Evolutionary conservation across 2,888 invertebrate species (phyloP).

Genomic region (Chaitophorus viminalis): DNA sequence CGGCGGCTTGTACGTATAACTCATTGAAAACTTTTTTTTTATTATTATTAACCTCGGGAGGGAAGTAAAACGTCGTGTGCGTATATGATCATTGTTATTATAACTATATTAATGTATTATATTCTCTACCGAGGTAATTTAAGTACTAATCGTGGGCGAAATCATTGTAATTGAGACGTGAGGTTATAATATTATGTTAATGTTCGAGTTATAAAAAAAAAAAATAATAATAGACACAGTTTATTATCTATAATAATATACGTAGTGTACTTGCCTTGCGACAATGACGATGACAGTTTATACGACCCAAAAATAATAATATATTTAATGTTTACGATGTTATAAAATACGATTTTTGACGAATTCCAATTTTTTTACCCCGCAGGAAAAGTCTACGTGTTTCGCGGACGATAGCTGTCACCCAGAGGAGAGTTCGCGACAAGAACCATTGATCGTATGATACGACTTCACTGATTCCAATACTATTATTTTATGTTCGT

Average conservation of each 20-base stretch:
- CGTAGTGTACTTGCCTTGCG: neutral
- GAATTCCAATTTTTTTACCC: neutral
- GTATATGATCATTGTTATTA: slow-evolving; percentile 41
- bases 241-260: neutral
- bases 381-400: slow-evolving; percentile 34
- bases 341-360: neutral
- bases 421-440: slow-evolving; percentile 45
- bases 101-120: slow-evolving; percentile 37
- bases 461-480: slow-evolving; percentile 7
- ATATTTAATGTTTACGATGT: neutral
- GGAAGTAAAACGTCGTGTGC: slow-evolving; percentile 34
- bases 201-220: slow-evolving; percentile 30
- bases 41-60: slow-evolving; percentile 5
- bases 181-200: slow-evolving; percentile 57
- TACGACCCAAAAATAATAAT: neutral
- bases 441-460: slow-evolving; percentile 57
- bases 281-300: slow-evolving; percentile 9
- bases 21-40: slow-evolving; percentile 46
- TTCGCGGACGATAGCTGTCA: neutral
- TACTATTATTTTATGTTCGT: neutral
- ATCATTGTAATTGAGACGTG: slow-evolving; percentile 54
- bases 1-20: slow-evolving; percentile 18
- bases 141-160: slow-evolving; percentile 54
- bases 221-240: slow-evolving; percentile 13
- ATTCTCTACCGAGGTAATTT: slow-evolving; percentile 49